Base-by-base conservation (phyloP, 2,113 vertebrate genomes). In the Syngnathus typhle region DNA sequence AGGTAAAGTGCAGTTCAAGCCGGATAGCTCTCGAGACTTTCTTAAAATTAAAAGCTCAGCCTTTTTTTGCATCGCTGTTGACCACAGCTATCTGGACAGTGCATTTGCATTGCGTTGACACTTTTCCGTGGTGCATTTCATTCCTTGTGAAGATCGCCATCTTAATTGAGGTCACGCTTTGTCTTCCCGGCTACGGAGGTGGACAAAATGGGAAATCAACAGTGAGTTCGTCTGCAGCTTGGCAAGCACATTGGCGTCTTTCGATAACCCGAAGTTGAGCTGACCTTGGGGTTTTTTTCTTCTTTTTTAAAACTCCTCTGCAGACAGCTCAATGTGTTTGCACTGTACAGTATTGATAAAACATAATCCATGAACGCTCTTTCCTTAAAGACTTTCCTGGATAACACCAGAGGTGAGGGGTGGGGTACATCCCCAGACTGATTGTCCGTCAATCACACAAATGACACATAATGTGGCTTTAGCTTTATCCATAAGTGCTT, bases 81-180 rank as follows among this genome's bases (percentile, higher is more conserved):
- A 12, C 38, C 9, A 7, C 39, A 23, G 39, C 21, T 3, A 62
- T 44, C 41, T 39, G 27, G 27, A 43, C 19, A 9, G 38, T 44
- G 60, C 60, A 44, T 62, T 44, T 44, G 41, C 41, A 62, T 41
- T 32, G 23, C 3, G 11, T 62, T 62, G 41, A 62, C 60, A 44
- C 41, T 36, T 62, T 23, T 62, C 60, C 21, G 13, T 21, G 15
- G 60, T 62, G 60, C 21, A 44, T 44, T 62, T 62, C 60, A 43
- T 41, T 62, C 41, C 41, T 27, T 44, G 60, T 62, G 60, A 27
- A 62, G 60, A 62, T 62, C 11, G 12, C n/a, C 41, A 62, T 62
- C 60, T 62, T 62, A 62, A 62, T 62, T 62, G 60, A 62, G 60
- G 60, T 21, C 60, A 7, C 16, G 60, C 60, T 12, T 8, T 7